These are phyloP conservation scores for Trissolcus brochymenae DNA, from an alignment of 2,888 invertebrate species.

Conservation along the genomic window DNA sequence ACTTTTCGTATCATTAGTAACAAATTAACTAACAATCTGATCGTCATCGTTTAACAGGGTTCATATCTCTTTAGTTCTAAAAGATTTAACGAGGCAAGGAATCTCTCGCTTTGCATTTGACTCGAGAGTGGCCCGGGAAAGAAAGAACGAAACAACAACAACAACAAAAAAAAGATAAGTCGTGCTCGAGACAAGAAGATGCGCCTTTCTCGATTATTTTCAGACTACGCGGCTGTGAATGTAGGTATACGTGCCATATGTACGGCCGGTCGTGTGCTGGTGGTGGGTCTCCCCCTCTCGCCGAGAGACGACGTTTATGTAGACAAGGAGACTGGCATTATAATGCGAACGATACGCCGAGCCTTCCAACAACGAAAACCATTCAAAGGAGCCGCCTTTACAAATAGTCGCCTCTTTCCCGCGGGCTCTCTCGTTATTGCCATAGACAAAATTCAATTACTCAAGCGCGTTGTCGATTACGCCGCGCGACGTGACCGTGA, in stretches of 20 bases:
- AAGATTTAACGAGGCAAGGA: constrained; percentile 51
- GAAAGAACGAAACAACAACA: constrained; percentile 29
- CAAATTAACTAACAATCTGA: constrained; percentile 20
- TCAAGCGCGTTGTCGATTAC: constrained; percentile 47
- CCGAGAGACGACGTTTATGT: constrained; percentile 50
- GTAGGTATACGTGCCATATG: constrained; percentile 16
- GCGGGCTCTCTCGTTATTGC: constrained; percentile 44
- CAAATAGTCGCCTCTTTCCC: constrained; percentile 58
- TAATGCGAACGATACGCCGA: constrained; percentile 55
- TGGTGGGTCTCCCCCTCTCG: constrained; percentile 51
- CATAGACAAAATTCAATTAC: constrained; percentile 61
- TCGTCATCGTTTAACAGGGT: constrained; percentile 21
- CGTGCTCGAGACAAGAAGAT: constrained; percentile 54
- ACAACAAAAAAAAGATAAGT: constrained; percentile 22
- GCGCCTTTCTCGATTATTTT: constrained; percentile 56
- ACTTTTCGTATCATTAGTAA: constrained; percentile 29
- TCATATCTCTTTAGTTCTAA: constrained; percentile 23
- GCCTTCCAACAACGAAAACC: constrained; percentile 57
- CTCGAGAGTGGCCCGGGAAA: constrained; percentile 29
- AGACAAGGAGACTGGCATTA: constrained; percentile 59
- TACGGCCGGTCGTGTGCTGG: constrained; percentile 33
- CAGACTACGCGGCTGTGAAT: constrained; percentile 37
- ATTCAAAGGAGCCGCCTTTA: constrained; percentile 58
- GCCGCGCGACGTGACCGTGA: constrained; percentile 58
- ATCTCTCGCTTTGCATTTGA: constrained; percentile 50